Evolutionary conservation across 2,113 vertebrate genomes (phyloP).

Genomic region (Guaruba guarouba): DNA sequence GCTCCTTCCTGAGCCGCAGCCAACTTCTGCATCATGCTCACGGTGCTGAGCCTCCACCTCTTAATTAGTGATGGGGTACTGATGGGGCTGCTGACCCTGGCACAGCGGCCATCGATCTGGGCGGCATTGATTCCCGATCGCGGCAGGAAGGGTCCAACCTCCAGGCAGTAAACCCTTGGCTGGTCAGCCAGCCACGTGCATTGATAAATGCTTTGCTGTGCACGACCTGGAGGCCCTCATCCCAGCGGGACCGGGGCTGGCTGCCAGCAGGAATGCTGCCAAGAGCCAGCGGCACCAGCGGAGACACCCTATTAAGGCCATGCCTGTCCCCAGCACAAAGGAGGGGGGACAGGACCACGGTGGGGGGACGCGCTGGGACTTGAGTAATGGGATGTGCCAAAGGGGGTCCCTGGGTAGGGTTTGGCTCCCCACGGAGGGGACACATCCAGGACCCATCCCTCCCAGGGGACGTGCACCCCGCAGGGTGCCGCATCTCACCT

Average conservation of each 20-base stretch:
- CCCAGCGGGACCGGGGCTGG: not conserved
- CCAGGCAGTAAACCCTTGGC: conserved; percentile 69
- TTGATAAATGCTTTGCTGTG: conserved; percentile 46
- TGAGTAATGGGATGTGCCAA: fast-evolving
- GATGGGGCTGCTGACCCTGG: conserved; percentile 23
- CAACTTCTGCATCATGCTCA: conserved; percentile 64
- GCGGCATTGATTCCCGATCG: conserved; percentile 62
- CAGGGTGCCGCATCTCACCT: conserved; percentile 38
- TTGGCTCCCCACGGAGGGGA: not conserved
- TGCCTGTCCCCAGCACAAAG: not conserved
- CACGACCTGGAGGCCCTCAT: not conserved
- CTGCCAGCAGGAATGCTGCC: conserved; percentile 25
- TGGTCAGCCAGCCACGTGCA: not conserved
- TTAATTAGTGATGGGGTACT: conserved; percentile 73
- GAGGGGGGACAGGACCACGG: not conserved
- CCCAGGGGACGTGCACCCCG: too few species aligned
- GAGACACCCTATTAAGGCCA: conserved; percentile 61
- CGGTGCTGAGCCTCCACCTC: conserved; percentile 60
- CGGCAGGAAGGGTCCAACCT: conserved; percentile 53
- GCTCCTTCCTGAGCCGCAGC: conserved; percentile 66
- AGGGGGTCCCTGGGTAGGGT: not conserved
- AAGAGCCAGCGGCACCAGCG: not conserved
- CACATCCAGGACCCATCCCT: fast-evolving
- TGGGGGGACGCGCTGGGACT: not conserved
- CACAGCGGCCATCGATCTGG: conserved; percentile 54